Evolutionary conservation across 2,113 vertebrate species (phyloP), one percentile per base, ranked within the genome.

Genomic region (Sarotherodon lohbergeri): DNA sequence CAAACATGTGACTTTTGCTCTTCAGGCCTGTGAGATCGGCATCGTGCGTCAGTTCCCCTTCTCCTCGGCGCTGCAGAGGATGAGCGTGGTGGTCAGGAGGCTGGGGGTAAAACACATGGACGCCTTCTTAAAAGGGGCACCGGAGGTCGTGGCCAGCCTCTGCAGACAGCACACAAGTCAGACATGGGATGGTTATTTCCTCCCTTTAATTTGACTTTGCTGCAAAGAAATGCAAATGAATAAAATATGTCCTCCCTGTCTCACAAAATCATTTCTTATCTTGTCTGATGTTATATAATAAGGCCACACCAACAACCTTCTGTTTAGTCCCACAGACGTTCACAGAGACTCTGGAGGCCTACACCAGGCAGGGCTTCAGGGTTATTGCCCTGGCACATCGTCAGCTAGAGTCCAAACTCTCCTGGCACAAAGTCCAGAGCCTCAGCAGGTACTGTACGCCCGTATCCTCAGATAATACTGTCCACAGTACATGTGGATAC

Each of bases 31-130:
- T 63, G 98, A 99, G 93, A 98, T 99, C 4, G 99, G 99, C 56
- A 98, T 99, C 1, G 97, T 99, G 80, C 97, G 97, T 12, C 98
- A 99, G 97, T 99, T 99, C 86, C 98, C 98, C 0, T 99, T 99
- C 95, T 99, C 98, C 76, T 99, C 98, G 0, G 97, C 93, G 19
- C 76, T 99, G 90, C 99, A 99, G 94, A 97, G 98, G 78, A 99
- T 99, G 98, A 97, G 97, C 29, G 98, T 99, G 14, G 97, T 99
- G 86, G 97, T 97, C 1, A 96, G 97, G 86, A 96, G 96, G 85
- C 95, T 99, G 0, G 98, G 98, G 14, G 97, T 97, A 73, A 98
- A 97, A 90, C 97, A 97, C 85, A 99, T 99, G 98, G 97, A 98
- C 4, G 97, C 97, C 29, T 99, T 97, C 89, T 94, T 98, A 93